phyloP scores from a whole-genome alignment of 2,113 vertebrate genomes.

The Zootoca vivipara region DNA sequence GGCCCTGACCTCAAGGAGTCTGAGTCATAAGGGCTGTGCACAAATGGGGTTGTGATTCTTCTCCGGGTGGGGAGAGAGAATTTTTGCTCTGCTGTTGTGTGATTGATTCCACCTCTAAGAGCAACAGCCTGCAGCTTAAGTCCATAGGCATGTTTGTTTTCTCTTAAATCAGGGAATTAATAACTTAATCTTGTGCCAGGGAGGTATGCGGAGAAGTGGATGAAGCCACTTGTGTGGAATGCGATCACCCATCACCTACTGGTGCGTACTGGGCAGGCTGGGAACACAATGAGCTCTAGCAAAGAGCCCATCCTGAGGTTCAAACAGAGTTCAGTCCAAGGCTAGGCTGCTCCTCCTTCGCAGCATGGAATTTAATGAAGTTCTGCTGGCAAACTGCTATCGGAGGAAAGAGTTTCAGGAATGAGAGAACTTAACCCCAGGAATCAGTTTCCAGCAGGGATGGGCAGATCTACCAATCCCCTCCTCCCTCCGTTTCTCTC shows the following conservation, averaged over 20 bases:
- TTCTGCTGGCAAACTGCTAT: background rate
- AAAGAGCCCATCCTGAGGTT: background rate
- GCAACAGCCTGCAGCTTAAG: background rate
- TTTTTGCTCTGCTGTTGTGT: background rate
- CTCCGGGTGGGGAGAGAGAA: background rate
- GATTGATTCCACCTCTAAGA: background rate
- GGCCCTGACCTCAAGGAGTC: too few relatives aligned
- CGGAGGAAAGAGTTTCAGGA: background rate
- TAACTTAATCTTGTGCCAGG: background rate
- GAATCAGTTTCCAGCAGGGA: background rate
- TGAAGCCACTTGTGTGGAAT: slow-evolving; percentile 4
- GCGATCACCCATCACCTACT: slow-evolving; percentile 15
- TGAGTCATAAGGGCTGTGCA: background rate
- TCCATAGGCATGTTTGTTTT: background rate
- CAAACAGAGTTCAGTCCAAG: slow-evolving; percentile 11
- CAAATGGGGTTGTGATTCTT: too few relatives aligned
- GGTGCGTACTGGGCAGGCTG: background rate
- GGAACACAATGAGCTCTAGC: background rate
- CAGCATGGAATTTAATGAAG: background rate
- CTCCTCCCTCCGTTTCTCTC: too few relatives aligned
- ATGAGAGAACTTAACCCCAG: background rate
- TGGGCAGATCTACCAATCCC: too few relatives aligned
- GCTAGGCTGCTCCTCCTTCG: background rate
- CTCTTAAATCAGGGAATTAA: background rate
- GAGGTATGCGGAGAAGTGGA: background rate